phyloP scores from a whole-genome alignment of 2,888 invertebrate genomes.

The Dryobotodes eremita region DNA sequence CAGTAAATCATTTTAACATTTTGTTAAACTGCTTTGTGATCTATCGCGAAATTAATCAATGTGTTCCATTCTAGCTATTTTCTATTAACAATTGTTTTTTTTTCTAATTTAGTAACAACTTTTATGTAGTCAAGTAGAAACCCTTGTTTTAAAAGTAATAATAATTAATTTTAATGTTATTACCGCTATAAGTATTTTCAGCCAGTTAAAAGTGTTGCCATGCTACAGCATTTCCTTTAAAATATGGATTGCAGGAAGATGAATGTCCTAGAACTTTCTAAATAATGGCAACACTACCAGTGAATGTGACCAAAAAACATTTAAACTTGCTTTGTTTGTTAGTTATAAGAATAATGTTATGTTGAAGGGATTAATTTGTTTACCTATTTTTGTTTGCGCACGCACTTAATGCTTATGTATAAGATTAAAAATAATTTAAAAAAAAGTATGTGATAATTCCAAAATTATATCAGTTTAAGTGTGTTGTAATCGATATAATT shows the following conservation, averaged over 20 bases:
- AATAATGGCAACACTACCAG: constrained; percentile 65
- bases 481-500: constrained; percentile 70
- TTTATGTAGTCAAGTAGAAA: constrained; percentile 29
- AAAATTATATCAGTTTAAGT: constrained; percentile 73
- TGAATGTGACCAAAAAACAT: constrained; percentile 68
- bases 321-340: constrained; percentile 49
- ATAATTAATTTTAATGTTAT: no score
- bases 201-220: constrained; percentile 56
- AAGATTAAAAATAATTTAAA: constrained; percentile 72
- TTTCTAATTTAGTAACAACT: constrained; percentile 39
- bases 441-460: constrained; percentile 80
- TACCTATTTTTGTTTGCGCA: constrained; percentile 67
- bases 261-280: constrained; percentile 1
- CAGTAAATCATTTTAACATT: constrained; percentile 54
- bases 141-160: constrained; percentile 34
- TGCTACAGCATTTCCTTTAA: constrained; percentile 9
- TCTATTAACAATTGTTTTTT: constrained; percentile 52
- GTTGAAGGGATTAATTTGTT: constrained; percentile 61
- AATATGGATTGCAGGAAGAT: neutral
- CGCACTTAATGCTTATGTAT: constrained; percentile 65
- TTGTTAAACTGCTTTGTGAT: constrained; percentile 39
- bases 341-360: constrained; percentile 28
- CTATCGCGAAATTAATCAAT: constrained; percentile 48
- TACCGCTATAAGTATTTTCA: constrained; percentile 23
- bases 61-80: constrained; percentile 66